Percentiles rank a stretch among this genome's conserved stretches.
phyloP scores from a whole-genome alignment of 2,113 vertebrate species.

The Mohoua ochrocephala region DNA sequence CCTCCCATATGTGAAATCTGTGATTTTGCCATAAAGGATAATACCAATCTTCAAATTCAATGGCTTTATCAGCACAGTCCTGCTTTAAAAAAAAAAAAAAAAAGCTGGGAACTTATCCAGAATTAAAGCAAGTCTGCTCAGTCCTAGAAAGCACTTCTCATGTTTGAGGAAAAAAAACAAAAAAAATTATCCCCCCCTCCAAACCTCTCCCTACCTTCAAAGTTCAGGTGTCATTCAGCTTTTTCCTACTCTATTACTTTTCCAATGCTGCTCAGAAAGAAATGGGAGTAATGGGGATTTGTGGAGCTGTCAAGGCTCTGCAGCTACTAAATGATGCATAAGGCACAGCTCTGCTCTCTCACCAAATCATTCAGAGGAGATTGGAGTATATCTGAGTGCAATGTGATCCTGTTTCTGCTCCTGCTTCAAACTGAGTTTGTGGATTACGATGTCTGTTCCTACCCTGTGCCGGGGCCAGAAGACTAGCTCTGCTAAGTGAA shows the following conservation, averaged over 20 bases:
- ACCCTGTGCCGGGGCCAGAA: neutral
- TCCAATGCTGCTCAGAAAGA: neutral
- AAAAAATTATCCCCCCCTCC: fast-evolving
- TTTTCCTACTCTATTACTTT: neutral
- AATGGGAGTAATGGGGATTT: neutral
- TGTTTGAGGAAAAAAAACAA: neutral
- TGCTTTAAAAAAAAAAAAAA: neutral
- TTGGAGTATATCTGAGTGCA: neutral
- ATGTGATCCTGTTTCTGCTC: neutral
- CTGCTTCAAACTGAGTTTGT: neutral
- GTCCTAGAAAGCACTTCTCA: neutral
- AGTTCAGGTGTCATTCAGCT: neutral
- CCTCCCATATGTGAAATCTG: neutral
- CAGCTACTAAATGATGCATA: neutral
- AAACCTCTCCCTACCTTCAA: neutral
- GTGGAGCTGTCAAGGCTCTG: neutral
- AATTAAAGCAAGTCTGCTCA: neutral
- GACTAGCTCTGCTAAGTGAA: neutral
- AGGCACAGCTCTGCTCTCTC: neutral
- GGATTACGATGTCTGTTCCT: neutral
- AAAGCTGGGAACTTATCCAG: neutral
- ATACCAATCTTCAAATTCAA: neutral
- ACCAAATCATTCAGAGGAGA: neutral
- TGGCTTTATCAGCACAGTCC: neutral
- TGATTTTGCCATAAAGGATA: neutral